Base-by-base conservation (phyloP, 2,888 invertebrate species). In the Caenorhabditis japonica region DNA sequence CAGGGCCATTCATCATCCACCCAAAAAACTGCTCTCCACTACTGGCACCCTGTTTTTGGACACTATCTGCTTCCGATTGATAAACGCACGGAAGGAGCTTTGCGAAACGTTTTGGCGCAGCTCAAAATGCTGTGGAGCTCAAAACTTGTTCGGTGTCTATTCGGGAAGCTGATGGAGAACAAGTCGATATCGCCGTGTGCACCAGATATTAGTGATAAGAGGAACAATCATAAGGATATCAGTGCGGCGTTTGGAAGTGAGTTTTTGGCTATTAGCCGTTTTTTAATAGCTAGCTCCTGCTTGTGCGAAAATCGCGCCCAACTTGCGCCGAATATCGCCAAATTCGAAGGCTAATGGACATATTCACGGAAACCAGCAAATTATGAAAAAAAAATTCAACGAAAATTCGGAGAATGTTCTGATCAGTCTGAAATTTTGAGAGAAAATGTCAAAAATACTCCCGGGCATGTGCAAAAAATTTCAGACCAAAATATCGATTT, bases 1-100 rank as follows among this genome's bases (percentile, higher is more conserved):
- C 56, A 30, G 10, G 30, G 30, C 7, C 10, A 30, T 10, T 5
- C 30, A 30, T 30, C 30, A 7, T 30, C 7, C 30, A 7, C 30
- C 10, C 30, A 30, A 30, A 55, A 69, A 36, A 62, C 75, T 3
- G 72, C 59, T 41, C 66, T 74, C 7, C 61, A 77, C 15, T 94
- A 96, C 89, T 99, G 97, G 97, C 97, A 99, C 89, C 97, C 97
- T 4, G 92, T 97, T 23, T 91, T 99, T 12, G 97, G 97, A 2
- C 62, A 77, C 49, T 80, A 77, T 39, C 62, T 69, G 3, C 76
- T 85, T 19, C 83, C 85, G 13, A 76, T 85, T 33, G 92, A 92
- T 84, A 88, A 90, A 0, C 83, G 87, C 84, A 90, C 93, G 0
- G 92, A 93, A 58, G 92, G 92, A 30, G 91, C 93, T 0, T 92